phyloP scores from a whole-genome alignment of 2,113 vertebrate species.

The Perca flavescens region DNA sequence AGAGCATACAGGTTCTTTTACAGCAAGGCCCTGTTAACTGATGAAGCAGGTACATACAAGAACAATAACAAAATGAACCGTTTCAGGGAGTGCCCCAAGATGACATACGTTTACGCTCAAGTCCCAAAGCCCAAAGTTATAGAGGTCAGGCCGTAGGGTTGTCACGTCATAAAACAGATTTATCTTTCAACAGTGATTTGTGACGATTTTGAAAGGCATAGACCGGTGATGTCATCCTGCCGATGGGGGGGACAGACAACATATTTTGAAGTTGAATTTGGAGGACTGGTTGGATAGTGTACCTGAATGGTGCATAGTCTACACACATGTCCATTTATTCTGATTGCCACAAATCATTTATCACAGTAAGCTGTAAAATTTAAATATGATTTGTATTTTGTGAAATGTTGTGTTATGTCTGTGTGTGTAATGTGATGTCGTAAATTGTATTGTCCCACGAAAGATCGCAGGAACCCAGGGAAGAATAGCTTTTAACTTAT shows the following conservation, averaged over 20 bases:
- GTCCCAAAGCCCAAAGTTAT: not conserved
- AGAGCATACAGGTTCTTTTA: not conserved
- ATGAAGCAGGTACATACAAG: not conserved
- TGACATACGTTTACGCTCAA: not conserved
- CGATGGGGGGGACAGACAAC: not conserved
- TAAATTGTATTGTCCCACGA: too few relatives aligned
- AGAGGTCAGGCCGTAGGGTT: not conserved
- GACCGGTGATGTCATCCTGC: not conserved
- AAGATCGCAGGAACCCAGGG: too few relatives aligned
- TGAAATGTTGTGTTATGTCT: too few relatives aligned
- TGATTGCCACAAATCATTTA: not conserved
- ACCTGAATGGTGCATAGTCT: not conserved
- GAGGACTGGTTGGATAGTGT: not conserved
- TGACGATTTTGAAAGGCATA: not conserved
- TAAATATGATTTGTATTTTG: too few relatives aligned
- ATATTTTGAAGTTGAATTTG: not conserved
- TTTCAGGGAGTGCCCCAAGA: not conserved
- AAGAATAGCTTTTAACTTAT: too few relatives aligned
- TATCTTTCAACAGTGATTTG: constrained; percentile 3
- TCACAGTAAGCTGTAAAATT: too few relatives aligned
- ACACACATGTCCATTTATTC: not conserved
- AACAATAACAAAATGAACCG: not conserved
- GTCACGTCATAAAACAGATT: constrained; percentile 14
- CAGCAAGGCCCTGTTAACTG: not conserved
- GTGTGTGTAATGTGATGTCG: too few relatives aligned